Percentiles rank a stretch among this genome's conserved stretches.
Conservation (phyloP, 2,888 invertebrate species). For the Dynastes maya region DNA sequence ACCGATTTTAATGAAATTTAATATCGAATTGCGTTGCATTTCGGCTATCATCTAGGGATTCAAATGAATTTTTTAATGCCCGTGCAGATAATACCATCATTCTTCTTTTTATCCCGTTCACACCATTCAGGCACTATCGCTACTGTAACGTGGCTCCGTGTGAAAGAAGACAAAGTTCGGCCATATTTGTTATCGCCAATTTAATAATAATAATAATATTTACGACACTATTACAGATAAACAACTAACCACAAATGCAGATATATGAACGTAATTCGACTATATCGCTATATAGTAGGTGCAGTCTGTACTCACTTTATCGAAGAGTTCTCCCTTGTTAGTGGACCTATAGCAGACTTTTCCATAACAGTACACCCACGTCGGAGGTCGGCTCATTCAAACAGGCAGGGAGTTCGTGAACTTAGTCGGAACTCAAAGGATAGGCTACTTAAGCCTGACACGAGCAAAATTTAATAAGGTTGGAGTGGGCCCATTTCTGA, state of each 20-base stretch:
- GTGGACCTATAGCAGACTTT: neutral
- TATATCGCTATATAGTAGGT: no score
- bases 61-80: no score
- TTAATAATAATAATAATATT: slow-evolving; percentile 11
- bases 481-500: no score
- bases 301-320: no score
- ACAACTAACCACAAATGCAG: neutral
- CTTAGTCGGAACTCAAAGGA: neutral
- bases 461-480: no score
- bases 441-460: no score
- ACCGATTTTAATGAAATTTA: no score
- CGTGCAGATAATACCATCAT: neutral
- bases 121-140: neutral
- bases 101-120: neutral
- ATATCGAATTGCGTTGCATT: no score
- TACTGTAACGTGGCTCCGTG: neutral
- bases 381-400: neutral
- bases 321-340: no score
- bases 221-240: slow-evolving; percentile 33
- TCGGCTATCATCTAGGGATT: no score
- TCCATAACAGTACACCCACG: no score
- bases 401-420: neutral
- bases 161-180: neutral
- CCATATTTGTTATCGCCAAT: slow-evolving; percentile 25
- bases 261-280: neutral